Evolutionary conservation across 2,888 invertebrate genomes (phyloP).

Genomic region (Lochmaea crataegi): DNA sequence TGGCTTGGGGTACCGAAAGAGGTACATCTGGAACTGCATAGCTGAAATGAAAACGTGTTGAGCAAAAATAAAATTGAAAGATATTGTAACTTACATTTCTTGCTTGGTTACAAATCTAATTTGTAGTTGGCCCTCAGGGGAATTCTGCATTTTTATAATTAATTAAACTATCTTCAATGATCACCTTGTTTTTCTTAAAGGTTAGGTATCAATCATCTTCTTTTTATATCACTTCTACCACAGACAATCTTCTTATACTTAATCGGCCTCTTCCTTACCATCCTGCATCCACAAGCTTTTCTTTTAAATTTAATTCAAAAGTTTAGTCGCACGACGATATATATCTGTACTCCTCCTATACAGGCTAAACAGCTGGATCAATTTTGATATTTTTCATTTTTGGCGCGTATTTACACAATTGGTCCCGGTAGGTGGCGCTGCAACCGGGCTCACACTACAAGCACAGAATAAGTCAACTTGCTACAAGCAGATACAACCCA

Average conservation of each 20-base stretch:
- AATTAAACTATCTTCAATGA: not conserved
- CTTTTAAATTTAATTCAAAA: no score
- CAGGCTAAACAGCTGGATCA: no score
- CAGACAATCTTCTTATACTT: not conserved
- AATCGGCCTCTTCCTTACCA: no score
- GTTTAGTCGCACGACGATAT: no score
- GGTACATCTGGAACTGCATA: constrained; percentile 90
- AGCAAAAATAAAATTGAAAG: constrained; percentile 16
- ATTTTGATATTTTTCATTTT: no score
- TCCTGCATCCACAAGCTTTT: no score
- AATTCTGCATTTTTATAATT: constrained; percentile 44
- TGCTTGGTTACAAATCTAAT: constrained; percentile 85
- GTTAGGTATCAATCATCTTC: not conserved
- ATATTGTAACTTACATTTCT: constrained; percentile 73
- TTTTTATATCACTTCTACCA: not conserved
- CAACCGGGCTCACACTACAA: no score
- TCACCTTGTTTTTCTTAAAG: not conserved
- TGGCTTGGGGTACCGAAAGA: constrained; percentile 81
- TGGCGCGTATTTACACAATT: no score
- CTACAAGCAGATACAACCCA: no score
- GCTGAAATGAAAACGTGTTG: constrained; percentile 66
- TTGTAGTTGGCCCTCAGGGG: constrained; percentile 75
- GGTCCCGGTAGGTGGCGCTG: no score
- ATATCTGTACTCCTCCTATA: no score
- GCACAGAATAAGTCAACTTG: no score